Base-by-base conservation (phyloP, 2,888 invertebrate species). In the Dryococelus australis region DNA sequence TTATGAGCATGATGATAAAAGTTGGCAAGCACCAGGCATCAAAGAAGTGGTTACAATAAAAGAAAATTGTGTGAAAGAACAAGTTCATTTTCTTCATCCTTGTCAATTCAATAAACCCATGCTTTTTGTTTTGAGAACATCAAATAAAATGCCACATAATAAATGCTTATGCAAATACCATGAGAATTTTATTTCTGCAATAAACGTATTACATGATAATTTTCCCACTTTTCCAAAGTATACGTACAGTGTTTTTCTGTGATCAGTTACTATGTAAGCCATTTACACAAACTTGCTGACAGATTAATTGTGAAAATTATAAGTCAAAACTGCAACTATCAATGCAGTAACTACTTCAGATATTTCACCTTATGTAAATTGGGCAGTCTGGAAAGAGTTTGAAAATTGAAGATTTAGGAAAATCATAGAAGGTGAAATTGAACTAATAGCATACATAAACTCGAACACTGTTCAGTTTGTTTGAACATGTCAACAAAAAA, bases 161-260 rank as follows among this genome's bases (percentile, higher is more conserved):
- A 85, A 88, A 26, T 88, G 87, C 81, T 51, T 88, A 12, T 88
- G 87, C 51, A 88, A 87, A 81, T 88, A 88, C 80, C 87, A 88
- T 43, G 51, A 84, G n/a, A 88, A 86, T 85, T 86, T 88, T n/a
- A 86, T 84, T 28, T n/a, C 10, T 0, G 47, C 84, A 3, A 24
- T 87, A 16, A 78, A 84, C 27, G 84, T 53, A 6, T 84, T 87
- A 12, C 51, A 53, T 27, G 47, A 51, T 51, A 35, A 16, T 9
- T 53, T 26, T 43, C 87, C 84, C 4, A 20, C 1, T 12, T 86
- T 86, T 84, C 87, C 87, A 9, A 26, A 83, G 26, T 86, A 86
- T 47, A 43, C 47, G 2, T 13, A 83, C 43, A 84, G 43, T n/a
- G n/a, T n/a, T n/a, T 28, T 87, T 87, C 35, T 78, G 84, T n/a